Conservation (phyloP, 2,113 vertebrate species). For the Hoplias malabaricus region DNA sequence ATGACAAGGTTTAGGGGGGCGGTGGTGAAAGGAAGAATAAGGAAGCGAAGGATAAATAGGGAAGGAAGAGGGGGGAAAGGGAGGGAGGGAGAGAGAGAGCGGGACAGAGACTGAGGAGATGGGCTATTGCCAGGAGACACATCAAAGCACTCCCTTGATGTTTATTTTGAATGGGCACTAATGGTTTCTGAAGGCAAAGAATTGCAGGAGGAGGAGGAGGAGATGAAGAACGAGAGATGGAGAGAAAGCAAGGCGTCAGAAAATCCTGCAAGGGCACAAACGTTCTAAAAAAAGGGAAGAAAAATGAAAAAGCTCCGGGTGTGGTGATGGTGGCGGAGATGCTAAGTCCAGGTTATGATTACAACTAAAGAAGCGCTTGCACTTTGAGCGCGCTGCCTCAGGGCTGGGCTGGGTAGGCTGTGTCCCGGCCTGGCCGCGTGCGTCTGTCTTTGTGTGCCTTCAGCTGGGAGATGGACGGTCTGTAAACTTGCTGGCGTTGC, state of each 20-base stretch:
- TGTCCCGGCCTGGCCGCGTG: constrained; percentile 8
- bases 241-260: constrained; percentile 10
- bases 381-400: not conserved
- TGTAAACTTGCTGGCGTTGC: constrained; percentile 3
- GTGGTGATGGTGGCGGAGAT: constrained; percentile 17
- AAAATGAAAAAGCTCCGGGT: constrained; percentile 10
- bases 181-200: constrained; percentile 39
- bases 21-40: constrained; percentile 2
- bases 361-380: constrained; percentile 24
- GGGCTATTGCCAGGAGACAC: constrained; percentile 36
- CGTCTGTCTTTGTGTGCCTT: not conserved
- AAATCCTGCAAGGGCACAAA: constrained; percentile 23
- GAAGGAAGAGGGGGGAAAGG: not conserved
- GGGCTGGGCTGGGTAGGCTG: constrained; percentile 12
- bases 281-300: constrained; percentile 20
- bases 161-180: constrained; percentile 42
- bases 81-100: constrained; percentile 22
- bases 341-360: constrained; percentile 37
- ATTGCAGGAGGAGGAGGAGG: constrained; percentile 22
- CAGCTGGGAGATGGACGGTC: not conserved
- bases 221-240: constrained; percentile 21
- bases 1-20: not conserved
- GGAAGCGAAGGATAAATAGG: constrained; percentile 32
- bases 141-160: constrained; percentile 42
- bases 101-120: constrained; percentile 32